Conservation (phyloP, 2,113 vertebrate species). For the Xenus cinereus region DNA sequence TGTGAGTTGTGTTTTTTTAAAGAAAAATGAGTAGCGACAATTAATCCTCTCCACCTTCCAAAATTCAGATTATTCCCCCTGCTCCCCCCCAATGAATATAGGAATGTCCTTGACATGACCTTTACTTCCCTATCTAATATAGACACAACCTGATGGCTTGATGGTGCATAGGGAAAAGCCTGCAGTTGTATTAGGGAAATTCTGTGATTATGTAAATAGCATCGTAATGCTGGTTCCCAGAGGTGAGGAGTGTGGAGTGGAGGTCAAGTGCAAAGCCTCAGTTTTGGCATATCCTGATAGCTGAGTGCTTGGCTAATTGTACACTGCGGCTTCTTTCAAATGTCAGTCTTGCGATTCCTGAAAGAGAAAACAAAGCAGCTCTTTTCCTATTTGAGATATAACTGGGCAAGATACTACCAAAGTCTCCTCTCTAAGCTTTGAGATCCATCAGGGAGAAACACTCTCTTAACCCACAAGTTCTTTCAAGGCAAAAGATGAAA, state of each 20-base stretch:
- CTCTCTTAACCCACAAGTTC: not conserved
- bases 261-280: conserved; percentile 25
- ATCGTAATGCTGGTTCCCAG: not conserved
- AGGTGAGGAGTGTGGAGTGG: not conserved
- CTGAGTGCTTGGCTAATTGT: not conserved
- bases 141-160: not conserved
- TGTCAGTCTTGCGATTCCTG: not conserved
- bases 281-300: conserved; percentile 18
- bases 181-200: not conserved
- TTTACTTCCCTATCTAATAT: not conserved
- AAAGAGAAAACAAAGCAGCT: not conserved
- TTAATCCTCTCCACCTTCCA: not conserved
- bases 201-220: conserved; percentile 35
- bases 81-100: not conserved
- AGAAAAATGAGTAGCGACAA: not conserved
- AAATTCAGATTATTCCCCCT: not conserved
- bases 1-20: not conserved
- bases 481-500: not conserved
- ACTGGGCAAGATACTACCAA: not conserved
- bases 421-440: not conserved
- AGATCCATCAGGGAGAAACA: not conserved
- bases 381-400: not conserved
- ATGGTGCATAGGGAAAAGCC: not conserved
- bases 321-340: not conserved
- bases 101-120: not conserved